Base-by-base conservation (phyloP, 2,888 invertebrate species). In the Ormyrus nitidulus region DNA sequence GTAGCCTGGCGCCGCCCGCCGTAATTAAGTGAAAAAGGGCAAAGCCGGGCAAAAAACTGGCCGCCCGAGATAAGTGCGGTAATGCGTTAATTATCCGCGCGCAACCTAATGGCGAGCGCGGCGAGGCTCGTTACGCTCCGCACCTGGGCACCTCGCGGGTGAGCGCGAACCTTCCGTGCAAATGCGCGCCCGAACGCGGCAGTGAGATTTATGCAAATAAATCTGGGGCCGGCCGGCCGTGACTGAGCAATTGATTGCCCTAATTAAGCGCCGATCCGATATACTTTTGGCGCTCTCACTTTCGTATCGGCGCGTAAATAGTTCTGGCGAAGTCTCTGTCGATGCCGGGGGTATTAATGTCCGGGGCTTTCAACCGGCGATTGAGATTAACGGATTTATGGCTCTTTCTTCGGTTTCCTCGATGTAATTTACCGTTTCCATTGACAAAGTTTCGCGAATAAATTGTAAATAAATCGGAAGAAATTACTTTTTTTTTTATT, bases 11-110 rank as follows among this genome's bases (percentile, higher is more conserved):
- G 51, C 46, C 34, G 61, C 61, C 48, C 58, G 34, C 8, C 65
- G 48, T 69, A 76, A 76, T 76, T 54, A 69, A 76, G 61, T 46
- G 59, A 75, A 66, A 66, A 61, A 64, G 54, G 74, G 9, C 13
- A 9, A 13, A 44, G 48, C 58, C 6, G 1, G 19, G 19, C 19
- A 19, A 19, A 19, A 19, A 19, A 19, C 19, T 2, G 0, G 0
- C 6, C 6, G 8, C 19, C 6, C 6, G 59, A 54, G 74, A 66
- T 64, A 66, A 76, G 65, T 53, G 68, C 69, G 82, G 84, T 84
- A 85, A 84, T 85, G 83, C 85, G 86, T 86, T 85, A 86, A 86
- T 86, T 86, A 86, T 85, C 74, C 13, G 19, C 7, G 8, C 11
- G 34, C 34, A 34, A 2, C 34, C 4, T 34, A 34, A 34, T 34